Conservation (phyloP, 2,888 invertebrate genomes). For the Hypercompe scribonia region DNA sequence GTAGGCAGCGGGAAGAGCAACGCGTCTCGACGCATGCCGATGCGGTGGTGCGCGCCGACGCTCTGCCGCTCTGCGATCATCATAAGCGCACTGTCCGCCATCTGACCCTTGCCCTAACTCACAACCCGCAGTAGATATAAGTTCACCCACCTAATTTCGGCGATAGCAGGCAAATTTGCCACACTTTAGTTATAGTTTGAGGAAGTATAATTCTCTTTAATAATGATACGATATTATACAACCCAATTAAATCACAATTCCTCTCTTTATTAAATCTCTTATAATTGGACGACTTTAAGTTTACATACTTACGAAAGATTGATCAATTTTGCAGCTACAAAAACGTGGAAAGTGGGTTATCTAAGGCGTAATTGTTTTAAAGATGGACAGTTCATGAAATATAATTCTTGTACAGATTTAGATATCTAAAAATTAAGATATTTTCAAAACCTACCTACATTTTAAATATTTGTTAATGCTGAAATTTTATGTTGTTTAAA, state of each 20-base stretch:
- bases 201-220: conserved; percentile 62
- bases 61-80: conserved; percentile 63
- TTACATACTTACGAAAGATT: neutral
- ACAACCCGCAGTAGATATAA: conserved; percentile 79
- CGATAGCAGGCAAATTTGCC: conserved; percentile 73
- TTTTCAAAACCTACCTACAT: neutral
- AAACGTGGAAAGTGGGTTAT: neutral
- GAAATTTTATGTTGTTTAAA: neutral
- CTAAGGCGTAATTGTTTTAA: neutral
- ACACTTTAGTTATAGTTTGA: conserved; percentile 62
- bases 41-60: conserved; percentile 67
- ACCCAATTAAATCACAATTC: conserved; percentile 35
- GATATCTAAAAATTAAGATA: neutral
- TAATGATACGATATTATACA: conserved; percentile 40
- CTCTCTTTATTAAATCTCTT: too few species aligned
- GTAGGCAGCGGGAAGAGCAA: conserved; percentile 47
- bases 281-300: neutral
- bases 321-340: neutral
- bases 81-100: conserved; percentile 69
- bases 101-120: conserved; percentile 76
- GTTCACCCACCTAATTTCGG: conserved; percentile 84
- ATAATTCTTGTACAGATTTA: neutral
- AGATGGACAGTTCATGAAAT: neutral
- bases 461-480: neutral
- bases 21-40: conserved; percentile 72